Conservation (phyloP, 2,888 invertebrate species). For the Drosophila recens region DNA sequence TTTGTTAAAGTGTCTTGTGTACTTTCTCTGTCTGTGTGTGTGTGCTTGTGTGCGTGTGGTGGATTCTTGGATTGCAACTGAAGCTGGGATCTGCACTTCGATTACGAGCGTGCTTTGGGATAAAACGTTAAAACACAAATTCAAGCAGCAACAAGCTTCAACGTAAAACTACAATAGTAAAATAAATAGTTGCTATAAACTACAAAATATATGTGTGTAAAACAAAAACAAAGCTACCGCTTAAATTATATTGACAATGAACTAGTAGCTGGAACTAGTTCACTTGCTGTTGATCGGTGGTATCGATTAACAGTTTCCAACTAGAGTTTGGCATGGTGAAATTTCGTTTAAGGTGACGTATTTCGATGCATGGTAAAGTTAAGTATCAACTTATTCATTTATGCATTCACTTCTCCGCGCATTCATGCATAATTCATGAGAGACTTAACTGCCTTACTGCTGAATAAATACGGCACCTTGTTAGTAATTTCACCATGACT, state of each 20-base stretch:
- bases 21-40: constrained; percentile 23
- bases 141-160: constrained; percentile 52
- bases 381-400: no score
- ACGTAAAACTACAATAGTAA: constrained; percentile 22
- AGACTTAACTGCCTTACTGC: no score
- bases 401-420: no score
- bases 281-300: neutral
- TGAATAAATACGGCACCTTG: neutral
- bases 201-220: constrained; percentile 16
- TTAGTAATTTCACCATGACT: neutral
- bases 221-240: neutral
- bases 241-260: neutral
- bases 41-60: constrained; percentile 11
- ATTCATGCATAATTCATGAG: no score
- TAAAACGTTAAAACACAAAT: constrained; percentile 46
- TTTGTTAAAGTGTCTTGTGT: constrained; percentile 38
- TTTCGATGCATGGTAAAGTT: no score
- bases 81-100: constrained; percentile 8
- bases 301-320: neutral
- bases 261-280: neutral
- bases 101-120: constrained; percentile 18
- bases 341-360: neutral
- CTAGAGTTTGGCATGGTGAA: neutral
- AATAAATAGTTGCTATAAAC: constrained; percentile 1
- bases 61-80: constrained; percentile 16